Evolutionary conservation across 2,888 invertebrate species (phyloP), one percentile per base, ranked within the genome.

Genomic region (Trisateles emortualis): DNA sequence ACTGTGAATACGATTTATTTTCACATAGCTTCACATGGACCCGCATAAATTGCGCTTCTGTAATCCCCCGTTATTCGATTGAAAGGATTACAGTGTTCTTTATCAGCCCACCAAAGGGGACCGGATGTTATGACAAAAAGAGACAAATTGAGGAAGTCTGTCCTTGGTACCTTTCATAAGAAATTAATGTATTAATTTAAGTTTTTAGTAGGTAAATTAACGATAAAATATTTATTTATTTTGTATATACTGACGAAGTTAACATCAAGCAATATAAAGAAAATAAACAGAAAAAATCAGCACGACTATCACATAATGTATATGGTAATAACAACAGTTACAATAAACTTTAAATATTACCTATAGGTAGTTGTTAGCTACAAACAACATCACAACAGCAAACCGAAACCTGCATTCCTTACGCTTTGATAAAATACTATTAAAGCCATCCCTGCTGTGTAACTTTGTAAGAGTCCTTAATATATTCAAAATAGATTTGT

Each of bases 81-180:
- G 83, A 87, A 86, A 82, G 86, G 87, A 88, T 88, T 87, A 88
- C 80, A 77, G 68, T 79, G 80, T 83, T 79, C 83, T 86, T 84
- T 85, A 83, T 79, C 86, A 83, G 83, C 80, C 81, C 77, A 76
- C 64, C 53, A 64, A 67, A 75, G 77, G 80, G 81, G 75, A 67
- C 68, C 65, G 67, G 38, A 53, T 64, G 56, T 53, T 54, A 59
- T 43, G 53, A 61, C 66, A 68, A 71, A 81, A 82, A 78, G 78
- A 79, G 79, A 83, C 85, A 86, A 86, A 83, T 84, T 83, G 83
- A 78, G 81, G 79, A 78, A 78, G 77, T 74, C 68, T 77, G 68
- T 64, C 68, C 68, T 60, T 42, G 47, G 36, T 47, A 46, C 33
- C 29, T 52, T 70, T 44, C 43, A 60, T 49, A 40, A 41, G 42